These are phyloP conservation scores for Tolypeutes matacus DNA, from an alignment of 2,797 vertebrate species.

Conservation along the genomic window DNA sequence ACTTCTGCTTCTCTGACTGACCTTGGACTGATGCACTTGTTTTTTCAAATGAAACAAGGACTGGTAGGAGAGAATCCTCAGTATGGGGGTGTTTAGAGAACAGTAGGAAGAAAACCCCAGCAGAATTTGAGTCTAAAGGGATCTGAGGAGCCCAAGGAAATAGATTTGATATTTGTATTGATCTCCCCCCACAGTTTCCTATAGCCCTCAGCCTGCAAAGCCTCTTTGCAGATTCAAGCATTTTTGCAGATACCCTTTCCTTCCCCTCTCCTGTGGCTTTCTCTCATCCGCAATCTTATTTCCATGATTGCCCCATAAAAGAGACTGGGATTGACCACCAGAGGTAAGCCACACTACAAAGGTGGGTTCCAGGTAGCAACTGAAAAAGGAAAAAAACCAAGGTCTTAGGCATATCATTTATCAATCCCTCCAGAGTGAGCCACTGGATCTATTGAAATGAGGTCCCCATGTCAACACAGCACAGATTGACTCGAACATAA, in stretches of 20 bases:
- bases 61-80: background rate
- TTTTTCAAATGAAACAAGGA: background rate
- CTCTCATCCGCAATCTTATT: background rate
- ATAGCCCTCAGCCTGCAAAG: background rate
- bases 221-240: conserved; percentile 21
- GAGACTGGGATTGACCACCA: background rate
- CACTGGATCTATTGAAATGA: conserved; percentile 11
- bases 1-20: background rate
- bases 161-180: background rate
- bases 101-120: background rate
- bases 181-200: background rate
- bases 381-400: background rate
- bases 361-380: background rate
- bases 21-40: background rate
- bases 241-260: background rate
- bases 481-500: background rate
- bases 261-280: conserved; percentile 8
- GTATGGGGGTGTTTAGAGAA: background rate
- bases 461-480: background rate
- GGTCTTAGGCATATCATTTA: background rate
- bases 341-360: background rate
- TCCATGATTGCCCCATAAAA: background rate
- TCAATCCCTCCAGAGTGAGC: conserved; percentile 17
- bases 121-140: conserved; percentile 18
- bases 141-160: conserved; percentile 30